Evolutionary conservation across 2,888 invertebrate species (phyloP).

Genomic region (Ellobium chinense): DNA sequence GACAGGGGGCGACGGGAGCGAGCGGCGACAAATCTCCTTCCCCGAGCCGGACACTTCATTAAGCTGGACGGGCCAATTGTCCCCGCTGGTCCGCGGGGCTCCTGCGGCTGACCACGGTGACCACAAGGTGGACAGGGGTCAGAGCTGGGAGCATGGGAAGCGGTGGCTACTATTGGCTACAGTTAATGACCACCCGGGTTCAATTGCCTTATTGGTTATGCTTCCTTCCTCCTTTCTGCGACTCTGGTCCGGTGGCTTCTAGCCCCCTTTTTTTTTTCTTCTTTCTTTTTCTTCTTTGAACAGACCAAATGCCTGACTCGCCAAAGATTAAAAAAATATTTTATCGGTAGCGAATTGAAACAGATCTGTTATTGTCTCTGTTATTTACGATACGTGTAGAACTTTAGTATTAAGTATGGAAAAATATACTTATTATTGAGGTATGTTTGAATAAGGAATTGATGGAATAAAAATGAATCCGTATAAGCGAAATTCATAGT

Average conservation of each 20-base stretch:
- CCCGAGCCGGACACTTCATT: slow-evolving; percentile 34
- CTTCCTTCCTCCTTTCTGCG: background rate
- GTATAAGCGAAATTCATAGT: too few relatives aligned
- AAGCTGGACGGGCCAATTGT: slow-evolving; percentile 11
- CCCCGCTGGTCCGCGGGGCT: too few relatives aligned
- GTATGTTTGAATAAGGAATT: too few relatives aligned
- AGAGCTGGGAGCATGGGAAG: slow-evolving; percentile 39
- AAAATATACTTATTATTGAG: too few relatives aligned
- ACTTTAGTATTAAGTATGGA: too few relatives aligned
- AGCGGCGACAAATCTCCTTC: slow-evolving; percentile 23
- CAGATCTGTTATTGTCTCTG: too few relatives aligned
- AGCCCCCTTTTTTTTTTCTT: background rate
- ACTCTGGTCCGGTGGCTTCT: background rate
- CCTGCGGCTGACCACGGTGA: slow-evolving; percentile 32
- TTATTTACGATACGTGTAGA: too few relatives aligned
- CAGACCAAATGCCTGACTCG: too few relatives aligned
- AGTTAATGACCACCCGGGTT: slow-evolving; percentile 43
- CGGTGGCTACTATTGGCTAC: slow-evolving; percentile 35
- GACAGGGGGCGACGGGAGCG: slow-evolving; percentile 11
- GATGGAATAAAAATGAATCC: too few relatives aligned
- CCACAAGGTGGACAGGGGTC: slow-evolving; percentile 39
- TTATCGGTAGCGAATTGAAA: too few relatives aligned
- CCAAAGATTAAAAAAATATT: too few relatives aligned
- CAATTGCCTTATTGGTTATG: slow-evolving; percentile 9
- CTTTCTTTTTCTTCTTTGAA: background rate